These are phyloP conservation scores for Pituophis catenifer DNA, from an alignment of 2,113 vertebrate species.

Conservation along the genomic window DNA sequence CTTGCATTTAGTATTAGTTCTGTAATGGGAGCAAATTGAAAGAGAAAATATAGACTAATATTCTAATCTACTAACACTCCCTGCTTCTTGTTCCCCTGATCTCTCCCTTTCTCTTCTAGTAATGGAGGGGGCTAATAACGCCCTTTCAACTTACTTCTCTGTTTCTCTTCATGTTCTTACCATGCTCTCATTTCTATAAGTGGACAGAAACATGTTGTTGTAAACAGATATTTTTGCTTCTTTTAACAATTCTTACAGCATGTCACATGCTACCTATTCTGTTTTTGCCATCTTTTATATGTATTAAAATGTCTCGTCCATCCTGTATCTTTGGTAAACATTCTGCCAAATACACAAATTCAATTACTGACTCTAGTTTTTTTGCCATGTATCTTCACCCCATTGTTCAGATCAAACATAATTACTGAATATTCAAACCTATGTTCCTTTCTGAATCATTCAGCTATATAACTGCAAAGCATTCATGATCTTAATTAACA, in stretches of 20 bases:
- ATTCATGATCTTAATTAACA: background rate
- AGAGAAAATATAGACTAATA: background rate
- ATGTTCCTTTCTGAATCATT: background rate
- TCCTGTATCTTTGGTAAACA: background rate
- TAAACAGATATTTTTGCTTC: background rate
- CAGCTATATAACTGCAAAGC: background rate
- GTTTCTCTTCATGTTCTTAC: background rate
- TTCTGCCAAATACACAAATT: background rate
- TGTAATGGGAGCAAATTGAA: background rate
- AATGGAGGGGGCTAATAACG: background rate
- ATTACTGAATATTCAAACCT: background rate
- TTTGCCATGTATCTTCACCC: background rate
- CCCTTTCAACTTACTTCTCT: background rate
- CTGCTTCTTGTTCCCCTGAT: background rate
- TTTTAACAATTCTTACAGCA: background rate
- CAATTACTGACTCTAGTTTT: background rate
- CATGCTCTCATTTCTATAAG: background rate
- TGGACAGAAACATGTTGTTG: background rate
- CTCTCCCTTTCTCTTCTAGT: background rate
- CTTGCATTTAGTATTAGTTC: background rate
- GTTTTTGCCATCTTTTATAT: background rate
- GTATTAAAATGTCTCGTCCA: background rate
- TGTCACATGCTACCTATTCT: background rate
- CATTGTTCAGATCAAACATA: background rate
- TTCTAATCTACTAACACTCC: background rate